Evolutionary conservation across 2,888 invertebrate species (phyloP), one percentile per base, ranked within the genome.

Genomic region (Leptopilina drosophilae): DNA sequence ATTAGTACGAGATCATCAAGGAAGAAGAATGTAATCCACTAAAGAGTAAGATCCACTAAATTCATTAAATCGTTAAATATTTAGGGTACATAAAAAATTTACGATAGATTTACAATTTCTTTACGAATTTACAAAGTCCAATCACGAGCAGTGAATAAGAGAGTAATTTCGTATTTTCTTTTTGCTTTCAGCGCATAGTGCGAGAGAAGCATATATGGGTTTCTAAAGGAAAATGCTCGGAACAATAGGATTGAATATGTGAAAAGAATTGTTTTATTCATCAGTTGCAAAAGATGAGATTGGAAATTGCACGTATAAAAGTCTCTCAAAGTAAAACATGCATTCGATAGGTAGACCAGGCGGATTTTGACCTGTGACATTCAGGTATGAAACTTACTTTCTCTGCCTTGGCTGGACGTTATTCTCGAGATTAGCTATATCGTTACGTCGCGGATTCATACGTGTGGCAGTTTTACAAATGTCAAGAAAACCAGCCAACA

Each of bases 311-410:
- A 42, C 69, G 49, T 46, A 26, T 49, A 69, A 49, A 69, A 69
- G 69, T 53, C 12, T 53, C 12, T 69, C 49, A 53, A 46, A 49
- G 67, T 46, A 67, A 67, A 20, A 49, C 46, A 66, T 66, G 66
- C 66, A 66, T 66, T 66, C 66, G 42, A 66, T 46, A 46, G 82
- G 79, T 81, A 82, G 59, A 84, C 85, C 84, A 82, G 84, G 77
- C 83, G 87, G 84, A 87, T 86, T 86, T 84, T 89, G 88, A 90
- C 90, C 90, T 88, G 87, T 90, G 89, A 90, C 90, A 90, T 90
- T 90, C 87, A 89, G 85, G 88, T 87, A 88, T 84, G 85, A 85
- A 87, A 87, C 87, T 88, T 85, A 89, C 89, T 90, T 90, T 90
- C 89, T 90, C 89, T 90, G 89, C 81, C 81, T 81, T 80, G 83